Evolutionary conservation across 2,888 invertebrate species (phyloP).

Genomic region (Mantis religiosa): DNA sequence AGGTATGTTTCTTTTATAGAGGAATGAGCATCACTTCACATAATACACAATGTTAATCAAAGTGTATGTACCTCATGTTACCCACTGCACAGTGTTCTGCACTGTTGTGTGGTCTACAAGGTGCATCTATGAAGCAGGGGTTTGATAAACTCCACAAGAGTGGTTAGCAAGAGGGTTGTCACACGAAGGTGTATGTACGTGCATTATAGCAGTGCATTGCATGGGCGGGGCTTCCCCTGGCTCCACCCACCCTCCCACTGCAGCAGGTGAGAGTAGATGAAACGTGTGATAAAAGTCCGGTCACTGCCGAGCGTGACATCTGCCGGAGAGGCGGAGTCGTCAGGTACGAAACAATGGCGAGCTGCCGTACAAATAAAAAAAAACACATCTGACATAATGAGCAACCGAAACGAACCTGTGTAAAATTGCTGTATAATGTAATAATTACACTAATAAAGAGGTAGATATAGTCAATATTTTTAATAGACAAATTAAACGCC

Average conservation of each 20-base stretch:
- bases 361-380: conserved; percentile 2
- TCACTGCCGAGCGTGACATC: conserved; percentile 27
- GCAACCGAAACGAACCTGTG: not conserved
- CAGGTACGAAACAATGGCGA: conserved; percentile 23
- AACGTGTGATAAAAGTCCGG: conserved; percentile 27
- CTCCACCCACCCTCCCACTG: not conserved
- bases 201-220: not conserved
- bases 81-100: too few species aligned
- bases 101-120: too few species aligned
- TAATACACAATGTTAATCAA: too few species aligned
- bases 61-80: too few species aligned
- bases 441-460: conserved; percentile 10
- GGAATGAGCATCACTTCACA: too few species aligned
- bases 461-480: not conserved
- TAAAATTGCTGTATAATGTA: conserved; percentile 14
- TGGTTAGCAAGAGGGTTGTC: not conserved
- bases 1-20: too few species aligned
- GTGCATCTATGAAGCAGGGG: too few species aligned
- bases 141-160: too few species aligned
- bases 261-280: conserved; percentile 24
- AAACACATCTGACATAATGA: conserved; percentile 11
- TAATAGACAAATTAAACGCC: not conserved
- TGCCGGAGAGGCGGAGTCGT: conserved; percentile 22
- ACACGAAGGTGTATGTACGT: not conserved
- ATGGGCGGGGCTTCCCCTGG: not conserved